Evolutionary conservation across 2,113 vertebrate species (phyloP).

Genomic region (Sceloporus undulatus): DNA sequence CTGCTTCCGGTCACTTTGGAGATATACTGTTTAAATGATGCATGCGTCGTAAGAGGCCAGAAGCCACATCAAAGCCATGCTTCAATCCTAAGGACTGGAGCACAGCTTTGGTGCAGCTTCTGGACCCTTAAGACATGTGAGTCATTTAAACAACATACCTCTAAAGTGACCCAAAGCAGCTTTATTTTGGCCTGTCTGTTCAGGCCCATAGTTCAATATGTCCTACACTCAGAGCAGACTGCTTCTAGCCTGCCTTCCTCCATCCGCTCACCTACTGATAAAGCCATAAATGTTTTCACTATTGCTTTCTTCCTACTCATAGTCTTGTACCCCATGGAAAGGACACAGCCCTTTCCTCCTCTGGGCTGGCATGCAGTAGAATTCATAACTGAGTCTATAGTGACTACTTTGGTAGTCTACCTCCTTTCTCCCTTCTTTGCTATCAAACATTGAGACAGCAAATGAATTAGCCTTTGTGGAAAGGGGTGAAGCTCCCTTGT

Average conservation of each 20-base stretch:
- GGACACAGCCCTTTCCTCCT: not conserved
- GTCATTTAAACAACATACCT: too few relatives aligned
- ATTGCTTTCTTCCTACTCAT: not conserved
- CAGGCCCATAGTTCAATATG: not conserved
- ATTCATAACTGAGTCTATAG: not conserved
- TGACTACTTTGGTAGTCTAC: not conserved
- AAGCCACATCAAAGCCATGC: too few relatives aligned
- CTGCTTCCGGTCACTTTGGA: too few relatives aligned
- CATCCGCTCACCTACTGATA: not conserved
- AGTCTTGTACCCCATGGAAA: not conserved
- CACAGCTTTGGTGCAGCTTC: too few relatives aligned
- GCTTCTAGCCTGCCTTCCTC: not conserved
- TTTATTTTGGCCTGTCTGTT: too few relatives aligned
- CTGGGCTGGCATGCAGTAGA: fast-evolving
- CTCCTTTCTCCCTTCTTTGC: too few relatives aligned
- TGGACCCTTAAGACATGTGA: too few relatives aligned
- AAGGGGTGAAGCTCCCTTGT: not conserved
- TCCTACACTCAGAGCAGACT: not conserved
- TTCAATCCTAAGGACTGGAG: too few relatives aligned
- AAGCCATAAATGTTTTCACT: not conserved
- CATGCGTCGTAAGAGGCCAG: too few relatives aligned
- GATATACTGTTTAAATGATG: too few relatives aligned
- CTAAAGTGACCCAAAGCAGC: too few relatives aligned
- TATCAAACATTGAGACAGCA: not conserved
- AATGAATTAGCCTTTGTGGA: not conserved